A percentile compares a stretch with the other conserved stretches of the same genome.
These are phyloP conservation scores for Peromyscus leucopus DNA, from an alignment of 2,113 vertebrate genomes.

Conservation along the genomic window DNA sequence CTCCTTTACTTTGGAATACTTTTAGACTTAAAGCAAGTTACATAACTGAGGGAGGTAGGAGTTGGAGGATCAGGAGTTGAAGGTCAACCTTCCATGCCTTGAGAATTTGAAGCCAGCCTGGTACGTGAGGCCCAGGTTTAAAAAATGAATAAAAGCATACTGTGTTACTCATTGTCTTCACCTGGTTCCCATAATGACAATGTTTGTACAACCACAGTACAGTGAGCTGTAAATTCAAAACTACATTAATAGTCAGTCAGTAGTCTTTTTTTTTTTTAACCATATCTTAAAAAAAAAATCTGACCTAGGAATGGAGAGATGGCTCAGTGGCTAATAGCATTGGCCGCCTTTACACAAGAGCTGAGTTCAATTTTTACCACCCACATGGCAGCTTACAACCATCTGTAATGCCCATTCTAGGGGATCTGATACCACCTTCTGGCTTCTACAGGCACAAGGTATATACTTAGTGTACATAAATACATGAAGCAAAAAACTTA, in stretches of 20 bases:
- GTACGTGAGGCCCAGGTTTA: neutral
- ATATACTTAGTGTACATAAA: neutral
- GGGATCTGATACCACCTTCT: neutral
- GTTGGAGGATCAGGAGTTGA: neutral
- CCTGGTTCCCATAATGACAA: neutral
- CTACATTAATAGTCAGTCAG: neutral
- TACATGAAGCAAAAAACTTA: neutral
- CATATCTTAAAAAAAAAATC: neutral
- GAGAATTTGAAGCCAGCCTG: neutral
- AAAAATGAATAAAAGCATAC: neutral
- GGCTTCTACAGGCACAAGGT: neutral
- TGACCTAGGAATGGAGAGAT: neutral
- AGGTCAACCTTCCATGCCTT: neutral
- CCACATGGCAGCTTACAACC: neutral
- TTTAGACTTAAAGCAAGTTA: neutral
- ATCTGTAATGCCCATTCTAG: neutral
- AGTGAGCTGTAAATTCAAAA: neutral
- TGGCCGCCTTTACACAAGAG: neutral
- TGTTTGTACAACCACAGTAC: neutral
- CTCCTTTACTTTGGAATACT: constrained; percentile 18
- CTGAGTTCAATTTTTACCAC: neutral
- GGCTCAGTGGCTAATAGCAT: neutral
- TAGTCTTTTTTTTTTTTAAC: neutral
- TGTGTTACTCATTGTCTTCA: neutral
- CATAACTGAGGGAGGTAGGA: neutral